A percentile compares a stretch with the other conserved stretches of the same genome.
Conservation (phyloP, 2,113 vertebrate species). For the Chinchilla lanigera region DNA sequence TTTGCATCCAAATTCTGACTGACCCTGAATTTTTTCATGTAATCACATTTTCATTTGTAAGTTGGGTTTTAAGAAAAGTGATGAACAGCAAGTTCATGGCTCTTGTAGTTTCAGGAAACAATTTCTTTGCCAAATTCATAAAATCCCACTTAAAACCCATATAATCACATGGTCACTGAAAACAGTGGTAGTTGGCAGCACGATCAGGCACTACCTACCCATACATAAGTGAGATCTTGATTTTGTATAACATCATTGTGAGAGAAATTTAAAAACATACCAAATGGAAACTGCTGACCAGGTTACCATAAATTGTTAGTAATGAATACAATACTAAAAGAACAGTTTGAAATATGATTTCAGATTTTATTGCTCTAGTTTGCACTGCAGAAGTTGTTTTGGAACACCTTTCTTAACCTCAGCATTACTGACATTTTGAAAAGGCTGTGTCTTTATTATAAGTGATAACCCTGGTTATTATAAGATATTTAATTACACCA, state of each 20-base stretch:
- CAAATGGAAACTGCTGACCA: not conserved
- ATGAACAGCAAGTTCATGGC: not conserved
- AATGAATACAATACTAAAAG: not conserved
- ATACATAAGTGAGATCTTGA: not conserved
- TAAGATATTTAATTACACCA: not conserved
- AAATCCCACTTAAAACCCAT: not conserved
- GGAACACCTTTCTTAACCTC: not conserved
- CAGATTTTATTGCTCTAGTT: not conserved
- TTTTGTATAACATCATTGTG: not conserved
- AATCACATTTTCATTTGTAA: not conserved
- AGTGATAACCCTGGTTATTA: not conserved
- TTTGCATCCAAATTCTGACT: conserved; percentile 22
- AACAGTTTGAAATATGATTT: not conserved
- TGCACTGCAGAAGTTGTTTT: not conserved
- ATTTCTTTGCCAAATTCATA: not conserved
- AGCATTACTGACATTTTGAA: not conserved
- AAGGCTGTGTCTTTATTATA: not conserved
- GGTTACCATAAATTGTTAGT: not conserved
- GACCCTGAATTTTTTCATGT: not conserved
- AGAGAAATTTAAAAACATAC: not conserved
- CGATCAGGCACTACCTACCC: not conserved
- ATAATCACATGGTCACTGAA: not conserved
- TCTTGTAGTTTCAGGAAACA: not conserved
- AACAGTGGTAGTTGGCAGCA: not conserved
- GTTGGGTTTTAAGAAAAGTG: not conserved